These are phyloP conservation scores for Mya arenaria DNA, from an alignment of 1,140 invertebrate species.

Conservation along the genomic window DNA sequence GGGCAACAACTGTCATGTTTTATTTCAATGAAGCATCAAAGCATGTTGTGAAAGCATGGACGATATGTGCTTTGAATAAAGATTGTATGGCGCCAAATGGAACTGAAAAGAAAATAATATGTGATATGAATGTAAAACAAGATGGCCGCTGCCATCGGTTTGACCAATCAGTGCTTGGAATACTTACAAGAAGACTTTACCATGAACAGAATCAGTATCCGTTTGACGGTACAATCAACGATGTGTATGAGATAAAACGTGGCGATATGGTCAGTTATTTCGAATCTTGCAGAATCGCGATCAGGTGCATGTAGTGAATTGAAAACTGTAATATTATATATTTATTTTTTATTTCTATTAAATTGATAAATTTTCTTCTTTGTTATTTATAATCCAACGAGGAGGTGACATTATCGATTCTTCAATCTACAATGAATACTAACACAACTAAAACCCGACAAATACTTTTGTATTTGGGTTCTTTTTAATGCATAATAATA, in stretches of 20 bases:
- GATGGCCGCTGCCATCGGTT: slow-evolving; percentile 17
- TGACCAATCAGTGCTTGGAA: slow-evolving; percentile 32
- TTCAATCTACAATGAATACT: no score
- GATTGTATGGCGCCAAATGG: slow-evolving; percentile 8
- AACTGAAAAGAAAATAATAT: not conserved
- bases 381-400: no score
- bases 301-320: not conserved
- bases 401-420: no score
- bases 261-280: slow-evolving; percentile 36
- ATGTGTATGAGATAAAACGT: slow-evolving; percentile 34
- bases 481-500: no score
- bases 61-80: not conserved
- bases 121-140: slow-evolving; percentile 1
- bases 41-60: not conserved
- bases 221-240: not conserved
- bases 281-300: not conserved
- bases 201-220: slow-evolving; percentile 31
- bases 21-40: not conserved
- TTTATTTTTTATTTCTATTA: no score
- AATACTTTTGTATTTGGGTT: no score
- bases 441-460: no score
- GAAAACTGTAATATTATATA: no score
- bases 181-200: not conserved
- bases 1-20: not conserved
- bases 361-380: no score